Percentiles rank a stretch among this genome's conserved stretches.
phyloP scores from a whole-genome alignment of 1,140 invertebrate species.

The Stenopsyche tienmushanensis region DNA sequence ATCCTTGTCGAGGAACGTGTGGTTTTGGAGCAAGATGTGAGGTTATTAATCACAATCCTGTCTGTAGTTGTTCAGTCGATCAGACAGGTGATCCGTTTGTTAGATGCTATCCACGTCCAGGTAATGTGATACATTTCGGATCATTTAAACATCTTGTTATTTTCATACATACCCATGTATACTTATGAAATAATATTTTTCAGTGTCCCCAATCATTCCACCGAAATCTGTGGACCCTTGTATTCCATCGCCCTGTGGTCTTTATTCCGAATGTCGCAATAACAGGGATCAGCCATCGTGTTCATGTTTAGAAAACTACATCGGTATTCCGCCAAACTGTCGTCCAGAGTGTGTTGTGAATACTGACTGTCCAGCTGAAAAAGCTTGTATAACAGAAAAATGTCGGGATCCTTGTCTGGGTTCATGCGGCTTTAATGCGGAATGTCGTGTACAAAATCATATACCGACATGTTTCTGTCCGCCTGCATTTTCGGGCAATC shows the following conservation, averaged over 20 bases:
- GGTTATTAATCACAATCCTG: conserved; percentile 68
- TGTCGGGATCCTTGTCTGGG: conserved; percentile 79
- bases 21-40: conserved; percentile 62
- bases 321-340: conserved; percentile 73
- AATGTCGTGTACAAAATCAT: conserved; percentile 77
- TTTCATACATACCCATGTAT: neutral
- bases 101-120: conserved; percentile 56
- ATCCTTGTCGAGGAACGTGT: conserved; percentile 65
- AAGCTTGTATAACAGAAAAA: conserved; percentile 76
- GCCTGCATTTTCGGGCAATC: conserved; percentile 69
- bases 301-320: conserved; percentile 65
- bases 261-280: conserved; percentile 69
- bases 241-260: conserved; percentile 76
- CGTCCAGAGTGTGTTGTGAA: conserved; percentile 56
- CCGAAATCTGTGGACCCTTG: conserved; percentile 78
- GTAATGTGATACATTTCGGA: no score
- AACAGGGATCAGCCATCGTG: conserved; percentile 64
- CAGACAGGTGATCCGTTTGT: conserved; percentile 67
- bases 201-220: no score
- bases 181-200: neutral
- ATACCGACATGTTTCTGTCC: conserved; percentile 74
- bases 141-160: conserved; percentile 29
- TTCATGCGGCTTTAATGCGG: conserved; percentile 75
- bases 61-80: conserved; percentile 63
- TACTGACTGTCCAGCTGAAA: conserved; percentile 73